Base-by-base conservation (phyloP, 2,888 invertebrate genomes). In the Lomographa bimaculata region DNA sequence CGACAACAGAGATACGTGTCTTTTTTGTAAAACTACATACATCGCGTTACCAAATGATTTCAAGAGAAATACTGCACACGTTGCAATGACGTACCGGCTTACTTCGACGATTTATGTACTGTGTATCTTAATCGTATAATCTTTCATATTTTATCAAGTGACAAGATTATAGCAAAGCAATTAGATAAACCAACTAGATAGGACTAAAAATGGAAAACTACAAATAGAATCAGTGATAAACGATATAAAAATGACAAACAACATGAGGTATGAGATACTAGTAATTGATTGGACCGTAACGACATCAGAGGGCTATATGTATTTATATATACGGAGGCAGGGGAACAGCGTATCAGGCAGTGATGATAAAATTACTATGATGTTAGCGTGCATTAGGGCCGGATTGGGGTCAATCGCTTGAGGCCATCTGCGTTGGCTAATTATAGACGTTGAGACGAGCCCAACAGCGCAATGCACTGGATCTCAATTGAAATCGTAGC, bases 371-470 rank as follows among this genome's bases (percentile, higher is more conserved):
- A 84, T 85, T 85, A 86, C 71, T 69, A 66, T 63, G 68, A 68
- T 64, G 64, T 67, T 63, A 63, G 75, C 76, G 67, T 66, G 78
- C 72, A 79, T 80, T 79, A 83, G 79, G 78, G 77, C 75, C 53
- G 79, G 79, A 87, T 86, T 79, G 83, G 71, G 87, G 89, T 89
- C 87, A 86, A 81, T 79, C 86, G 81, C 75, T 80, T 78, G 84
- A 82, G 83, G 84, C 84, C 85, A 86, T 85, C 83, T 82, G 85
- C 78, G 74, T 66, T 57, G 65, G 72, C 76, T 89, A 86, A 87
- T 87, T 86, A 87, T 86, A 87, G 83, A 70, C 66, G 68, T 71
- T 64, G 71, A 76, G 75, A 67, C 68, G 71, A 70, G 66, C 60
- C 71, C 75, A 74, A 79, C 76, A 72, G 71, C 69, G 71, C 70